phyloP scores from a whole-genome alignment of 1,140 invertebrate species.

The Agraylea sexmaculata region DNA sequence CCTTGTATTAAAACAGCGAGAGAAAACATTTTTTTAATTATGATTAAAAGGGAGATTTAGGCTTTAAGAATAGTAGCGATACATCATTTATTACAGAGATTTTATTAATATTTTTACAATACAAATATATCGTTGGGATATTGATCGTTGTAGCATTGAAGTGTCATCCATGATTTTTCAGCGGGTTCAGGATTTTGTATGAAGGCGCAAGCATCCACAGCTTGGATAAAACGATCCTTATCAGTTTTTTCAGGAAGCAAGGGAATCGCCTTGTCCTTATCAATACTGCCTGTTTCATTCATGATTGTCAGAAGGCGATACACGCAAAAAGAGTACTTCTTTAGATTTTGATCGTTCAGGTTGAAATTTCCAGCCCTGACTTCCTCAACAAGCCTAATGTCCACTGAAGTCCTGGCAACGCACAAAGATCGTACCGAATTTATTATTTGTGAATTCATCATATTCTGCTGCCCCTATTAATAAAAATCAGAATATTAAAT shows the following conservation, averaged over 20 bases:
- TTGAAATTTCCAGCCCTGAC: slow-evolving; percentile 10
- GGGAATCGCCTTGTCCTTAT: slow-evolving; percentile 10
- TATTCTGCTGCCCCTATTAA: no score
- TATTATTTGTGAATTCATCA: no score
- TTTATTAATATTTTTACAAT: no score
- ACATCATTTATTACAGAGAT: no score
- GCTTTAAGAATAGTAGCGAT: no score
- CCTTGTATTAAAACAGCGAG: no score
- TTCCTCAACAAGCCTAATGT: slow-evolving; percentile 1
- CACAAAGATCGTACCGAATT: slow-evolving; percentile 1
- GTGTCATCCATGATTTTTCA: slow-evolving; percentile 8
- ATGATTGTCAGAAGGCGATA: slow-evolving; percentile 7
- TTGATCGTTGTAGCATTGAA: slow-evolving; percentile 12
- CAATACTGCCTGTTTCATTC: slow-evolving; percentile 1
- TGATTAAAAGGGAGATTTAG: no score
- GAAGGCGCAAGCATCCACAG: slow-evolving; percentile 12
- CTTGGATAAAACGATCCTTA: slow-evolving; percentile 3
- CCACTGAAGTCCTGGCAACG: neutral
- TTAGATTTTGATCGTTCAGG: slow-evolving; percentile 6
- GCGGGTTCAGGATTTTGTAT: slow-evolving; percentile 1
- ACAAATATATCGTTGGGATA: slow-evolving; percentile 15
- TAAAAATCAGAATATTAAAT: no score
- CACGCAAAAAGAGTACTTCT: slow-evolving; percentile 11
- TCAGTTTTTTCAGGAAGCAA: slow-evolving; percentile 4
- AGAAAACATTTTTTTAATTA: no score